Evolutionary conservation across 1,140 invertebrate species (phyloP), one percentile per base, ranked within the genome.

Genomic region (Brachystomella parvula): DNA sequence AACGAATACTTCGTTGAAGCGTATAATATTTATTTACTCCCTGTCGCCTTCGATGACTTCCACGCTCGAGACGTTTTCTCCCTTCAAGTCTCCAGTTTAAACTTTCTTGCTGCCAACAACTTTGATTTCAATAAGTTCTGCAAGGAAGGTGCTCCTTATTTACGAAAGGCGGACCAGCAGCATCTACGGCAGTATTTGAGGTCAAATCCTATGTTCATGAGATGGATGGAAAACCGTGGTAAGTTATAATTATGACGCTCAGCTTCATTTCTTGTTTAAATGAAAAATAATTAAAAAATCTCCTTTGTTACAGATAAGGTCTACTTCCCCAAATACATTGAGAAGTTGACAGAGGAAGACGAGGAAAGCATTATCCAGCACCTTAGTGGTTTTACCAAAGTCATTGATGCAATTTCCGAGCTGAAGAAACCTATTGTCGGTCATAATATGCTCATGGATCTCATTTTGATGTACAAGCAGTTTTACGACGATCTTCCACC

Each of bases 71-170:
- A 81, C 66, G 76, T 77, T 15, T 85, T 87, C 73, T 75, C 81
- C 1, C 86, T 82, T 75, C 85, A 89, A 78, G 77, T 82, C 9
- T 80, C 82, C 1, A 81, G 83, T 21, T 68, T 87, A 2, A 80
- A 84, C 63, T 90, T 90, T 76, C 76, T 89, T 6, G 78, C 80
- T 71, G 75, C 75, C 60, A 77, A 87, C 75, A 81, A 84, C 32
- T 89, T 89, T 79, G 82, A 89, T 76, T 89, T 88, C 75, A 87
- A 88, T 76, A 86, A 88, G 87, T 82, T 86, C 72, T 78, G 79
- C 30, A 84, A 85, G 75, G 77, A 84, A 65, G 86, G 87, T 35
- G 80, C 89, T 59, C 80, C 85, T 9, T 89, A 83, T 73, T 68
- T 88, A 1, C 84, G 84, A 75, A 79, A 82, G 72, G 69, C 67